Evolutionary conservation across 1,140 invertebrate genomes (phyloP).

Genomic region (Drosophila rhopaloa): DNA sequence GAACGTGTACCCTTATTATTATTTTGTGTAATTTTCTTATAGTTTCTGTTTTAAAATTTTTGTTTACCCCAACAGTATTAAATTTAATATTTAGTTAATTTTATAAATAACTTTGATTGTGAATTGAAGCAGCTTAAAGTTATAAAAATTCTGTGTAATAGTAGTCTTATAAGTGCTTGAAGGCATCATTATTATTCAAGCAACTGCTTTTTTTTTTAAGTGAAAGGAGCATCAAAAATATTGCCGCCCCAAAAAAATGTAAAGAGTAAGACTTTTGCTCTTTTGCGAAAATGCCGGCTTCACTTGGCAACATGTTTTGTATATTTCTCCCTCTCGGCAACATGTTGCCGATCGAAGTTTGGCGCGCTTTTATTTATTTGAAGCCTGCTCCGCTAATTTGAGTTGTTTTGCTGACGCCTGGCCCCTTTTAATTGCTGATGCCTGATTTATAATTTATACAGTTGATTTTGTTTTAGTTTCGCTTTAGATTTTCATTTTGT

Average conservation of each 20-base stretch:
- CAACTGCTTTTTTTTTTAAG: not conserved
- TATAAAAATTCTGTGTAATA: too few relatives aligned
- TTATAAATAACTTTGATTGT: too few relatives aligned
- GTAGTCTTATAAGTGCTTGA: too few relatives aligned
- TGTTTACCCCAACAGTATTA: too few relatives aligned
- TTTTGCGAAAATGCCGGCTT: slow-evolving; percentile 44
- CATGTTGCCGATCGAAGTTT: slow-evolving; percentile 37
- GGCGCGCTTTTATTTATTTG: slow-evolving; percentile 27
- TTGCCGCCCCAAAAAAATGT: not conserved
- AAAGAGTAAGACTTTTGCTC: slow-evolving; percentile 2
- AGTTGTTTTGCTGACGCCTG: slow-evolving; percentile 9
- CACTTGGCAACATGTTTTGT: slow-evolving; percentile 4
- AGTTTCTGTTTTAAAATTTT: too few relatives aligned
- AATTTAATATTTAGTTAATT: too few relatives aligned
- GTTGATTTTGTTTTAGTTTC: slow-evolving; percentile 47
- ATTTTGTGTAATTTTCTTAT: too few relatives aligned
- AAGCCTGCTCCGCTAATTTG: slow-evolving; percentile 19
- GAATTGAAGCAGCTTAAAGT: too few relatives aligned
- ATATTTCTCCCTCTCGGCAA: slow-evolving; percentile 6
- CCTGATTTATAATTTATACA: slow-evolving; percentile 70
- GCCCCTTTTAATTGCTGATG: slow-evolving; percentile 53
- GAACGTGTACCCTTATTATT: too few relatives aligned
- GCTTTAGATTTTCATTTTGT: slow-evolving; percentile 18
- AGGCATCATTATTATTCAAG: too few relatives aligned
- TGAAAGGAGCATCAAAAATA: slow-evolving; percentile 5